A percentile compares a stretch with the other conserved stretches of the same genome.
Evolutionary conservation across 1,140 invertebrate genomes (phyloP).

Genomic region (Monomorium pharaonis): DNA sequence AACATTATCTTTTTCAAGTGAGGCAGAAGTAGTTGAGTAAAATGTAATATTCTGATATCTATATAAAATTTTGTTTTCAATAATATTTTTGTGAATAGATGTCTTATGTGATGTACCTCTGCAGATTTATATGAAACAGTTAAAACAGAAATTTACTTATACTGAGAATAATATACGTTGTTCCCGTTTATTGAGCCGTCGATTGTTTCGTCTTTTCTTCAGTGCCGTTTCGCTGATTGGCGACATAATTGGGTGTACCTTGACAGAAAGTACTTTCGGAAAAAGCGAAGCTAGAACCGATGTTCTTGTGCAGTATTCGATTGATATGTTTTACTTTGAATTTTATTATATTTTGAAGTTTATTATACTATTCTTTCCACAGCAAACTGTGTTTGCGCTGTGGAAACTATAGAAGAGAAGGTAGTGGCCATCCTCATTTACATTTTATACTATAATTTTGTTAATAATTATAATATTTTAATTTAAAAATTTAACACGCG

Average conservation of each 20-base stretch:
- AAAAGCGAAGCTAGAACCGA: neutral
- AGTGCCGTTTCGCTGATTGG: neutral
- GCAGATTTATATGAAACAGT: neutral
- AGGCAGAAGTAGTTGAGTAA: neutral
- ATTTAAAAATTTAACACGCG: no score
- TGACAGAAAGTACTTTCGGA: neutral
- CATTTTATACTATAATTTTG: no score
- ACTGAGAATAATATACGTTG: neutral
- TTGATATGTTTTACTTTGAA: constrained; percentile 33
- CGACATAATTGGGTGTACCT: constrained; percentile 6
- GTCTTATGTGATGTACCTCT: neutral
- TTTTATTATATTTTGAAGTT: constrained; percentile 26
- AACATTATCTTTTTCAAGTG: neutral
- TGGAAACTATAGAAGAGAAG: no score
- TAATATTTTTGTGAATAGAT: neutral
- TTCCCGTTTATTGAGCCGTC: neutral
- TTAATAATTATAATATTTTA: no score
- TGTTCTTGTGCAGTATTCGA: neutral
- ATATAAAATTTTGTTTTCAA: constrained; percentile 3
- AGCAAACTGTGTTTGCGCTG: no score
- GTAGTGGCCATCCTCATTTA: no score
- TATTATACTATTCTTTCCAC: constrained; percentile 32
- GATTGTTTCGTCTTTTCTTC: neutral
- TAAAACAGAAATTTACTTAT: neutral
- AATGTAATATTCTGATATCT: neutral